Base-by-base conservation (phyloP, 1,140 invertebrate genomes). In the Drosophila sucinea region DNA sequence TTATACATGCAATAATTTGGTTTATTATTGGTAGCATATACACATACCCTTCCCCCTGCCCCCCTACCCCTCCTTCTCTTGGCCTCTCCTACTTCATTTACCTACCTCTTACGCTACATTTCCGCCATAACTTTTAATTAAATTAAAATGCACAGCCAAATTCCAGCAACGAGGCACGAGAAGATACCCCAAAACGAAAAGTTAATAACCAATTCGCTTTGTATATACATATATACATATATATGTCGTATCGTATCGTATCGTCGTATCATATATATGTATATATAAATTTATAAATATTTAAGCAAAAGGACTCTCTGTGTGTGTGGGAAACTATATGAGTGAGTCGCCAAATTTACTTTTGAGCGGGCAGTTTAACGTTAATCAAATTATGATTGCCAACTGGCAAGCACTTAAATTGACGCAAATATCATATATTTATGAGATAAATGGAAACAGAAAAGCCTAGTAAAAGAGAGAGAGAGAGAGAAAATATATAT, bases 1-100 rank as follows among this genome's bases (percentile, higher is more conserved):
- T 87, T 89, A 87, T 87, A 89, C 84, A 87, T 87, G 84, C 80
- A 87, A 89, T 87, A 87, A 87, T 87, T 87, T 80, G 84, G 84
- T 87, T 87, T 87, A 87, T 87, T 87, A 89, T 89, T 89, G 83
- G 80, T 70, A 64, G 62, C 63, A 66, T 41, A 60, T 66, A 56
- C 62, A 65, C 61, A 60, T 67, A 67, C 29, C 33, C 32, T 55
- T 61, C 38, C 35, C 11, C 57, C 35, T 60, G 25, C n/a, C 17
- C 1, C 63, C 47, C 10, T 30, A 30, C 35, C 35, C 35, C 11
- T 35, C 3, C 33, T 1, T 35, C 33, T 10, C 35, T 0, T 11
- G 8, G 11, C 35, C 35, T 11, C 35, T 17, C 17, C 17, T 17
- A 17, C 17, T 17, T 17, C 10, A 38, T 38, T 38, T 38, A 38